phyloP scores from a whole-genome alignment of 2,888 invertebrate genomes.

The Craniophora ligustri region DNA sequence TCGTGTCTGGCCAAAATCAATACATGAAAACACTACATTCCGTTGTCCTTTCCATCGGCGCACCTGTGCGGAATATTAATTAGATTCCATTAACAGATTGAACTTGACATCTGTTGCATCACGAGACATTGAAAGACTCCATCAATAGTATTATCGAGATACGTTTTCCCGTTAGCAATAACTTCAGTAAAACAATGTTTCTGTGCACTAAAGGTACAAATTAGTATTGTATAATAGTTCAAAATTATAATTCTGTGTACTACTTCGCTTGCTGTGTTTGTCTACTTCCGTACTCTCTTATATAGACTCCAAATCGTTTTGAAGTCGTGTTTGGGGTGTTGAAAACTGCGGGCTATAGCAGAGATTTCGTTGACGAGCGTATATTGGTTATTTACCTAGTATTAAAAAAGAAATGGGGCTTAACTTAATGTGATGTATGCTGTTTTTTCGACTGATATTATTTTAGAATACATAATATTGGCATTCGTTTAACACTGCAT shows the following conservation, averaged over 20 bases:
- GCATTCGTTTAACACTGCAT: neutral
- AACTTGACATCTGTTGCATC: conserved; percentile 38
- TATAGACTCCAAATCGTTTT: conserved; percentile 43
- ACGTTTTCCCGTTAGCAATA: conserved; percentile 43
- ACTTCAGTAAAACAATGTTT: conserved; percentile 6
- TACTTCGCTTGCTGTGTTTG: conserved; percentile 39
- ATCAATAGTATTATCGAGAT: conserved; percentile 17
- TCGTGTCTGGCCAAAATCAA: conserved; percentile 21
- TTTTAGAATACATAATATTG: no score
- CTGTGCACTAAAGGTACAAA: neutral
- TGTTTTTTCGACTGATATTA: no score
- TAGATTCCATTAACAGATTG: conserved; percentile 2
- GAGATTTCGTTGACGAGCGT: conserved; percentile 20
- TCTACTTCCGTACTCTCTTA: conserved; percentile 49
- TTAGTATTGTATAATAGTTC: conserved; percentile 11
- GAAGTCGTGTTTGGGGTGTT: conserved; percentile 30
- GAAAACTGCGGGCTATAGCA: conserved; percentile 18
- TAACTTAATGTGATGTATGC: neutral
- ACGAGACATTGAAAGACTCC: conserved; percentile 25
- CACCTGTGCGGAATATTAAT: conserved; percentile 34
- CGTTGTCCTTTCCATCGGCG: conserved; percentile 1
- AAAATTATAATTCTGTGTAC: conserved; percentile 29
- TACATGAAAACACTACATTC: conserved; percentile 14
- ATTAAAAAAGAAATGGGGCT: conserved; percentile 6
- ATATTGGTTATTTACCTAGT: conserved; percentile 17